phyloP scores from a whole-genome alignment of 92 coral and sea anemone genomes.

The Palythoa caribaeorum region DNA sequence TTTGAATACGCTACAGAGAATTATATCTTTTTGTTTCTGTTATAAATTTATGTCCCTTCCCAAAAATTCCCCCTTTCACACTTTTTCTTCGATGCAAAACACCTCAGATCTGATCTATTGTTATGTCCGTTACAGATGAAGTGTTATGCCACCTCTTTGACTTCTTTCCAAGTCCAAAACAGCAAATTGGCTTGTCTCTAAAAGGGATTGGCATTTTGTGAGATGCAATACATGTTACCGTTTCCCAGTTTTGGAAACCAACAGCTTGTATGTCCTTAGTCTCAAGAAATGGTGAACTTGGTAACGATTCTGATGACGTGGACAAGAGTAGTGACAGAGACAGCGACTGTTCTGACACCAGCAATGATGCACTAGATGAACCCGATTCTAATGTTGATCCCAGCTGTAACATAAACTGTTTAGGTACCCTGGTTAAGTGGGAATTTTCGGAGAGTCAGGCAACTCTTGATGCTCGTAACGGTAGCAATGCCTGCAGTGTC shows the following conservation, averaged over 20 bases:
- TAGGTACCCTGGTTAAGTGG: slow-evolving; percentile 37
- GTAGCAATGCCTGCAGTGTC: slow-evolving; percentile 63
- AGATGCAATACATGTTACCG: slow-evolving; percentile 32
- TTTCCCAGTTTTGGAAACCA: slow-evolving; percentile 38
- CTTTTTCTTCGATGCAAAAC: background rate
- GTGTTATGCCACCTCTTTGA: slow-evolving; percentile 23
- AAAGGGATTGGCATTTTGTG: slow-evolving; percentile 25
- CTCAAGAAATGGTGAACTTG: background rate
- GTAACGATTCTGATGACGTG: background rate
- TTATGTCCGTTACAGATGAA: background rate
- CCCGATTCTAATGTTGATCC: slow-evolving; percentile 18
- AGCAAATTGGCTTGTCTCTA: slow-evolving; percentile 53
- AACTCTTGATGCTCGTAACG: slow-evolving; percentile 58
- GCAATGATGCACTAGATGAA: slow-evolving; percentile 33
- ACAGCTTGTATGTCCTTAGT: slow-evolving; percentile 14
- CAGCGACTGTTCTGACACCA: slow-evolving; percentile 4
- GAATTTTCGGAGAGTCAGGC: slow-evolving; percentile 55
- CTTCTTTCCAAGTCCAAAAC: background rate
- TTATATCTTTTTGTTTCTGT: background rate
- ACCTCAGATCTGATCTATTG: background rate
- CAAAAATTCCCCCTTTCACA: background rate
- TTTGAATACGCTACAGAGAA: background rate
- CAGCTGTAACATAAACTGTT: background rate
- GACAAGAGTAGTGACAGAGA: slow-evolving; percentile 2
- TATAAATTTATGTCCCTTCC: background rate